A percentile compares a stretch with the other conserved stretches of the same genome.
Evolutionary conservation across 2,888 invertebrate genomes (phyloP).

Genomic region (Eurois occulta): DNA sequence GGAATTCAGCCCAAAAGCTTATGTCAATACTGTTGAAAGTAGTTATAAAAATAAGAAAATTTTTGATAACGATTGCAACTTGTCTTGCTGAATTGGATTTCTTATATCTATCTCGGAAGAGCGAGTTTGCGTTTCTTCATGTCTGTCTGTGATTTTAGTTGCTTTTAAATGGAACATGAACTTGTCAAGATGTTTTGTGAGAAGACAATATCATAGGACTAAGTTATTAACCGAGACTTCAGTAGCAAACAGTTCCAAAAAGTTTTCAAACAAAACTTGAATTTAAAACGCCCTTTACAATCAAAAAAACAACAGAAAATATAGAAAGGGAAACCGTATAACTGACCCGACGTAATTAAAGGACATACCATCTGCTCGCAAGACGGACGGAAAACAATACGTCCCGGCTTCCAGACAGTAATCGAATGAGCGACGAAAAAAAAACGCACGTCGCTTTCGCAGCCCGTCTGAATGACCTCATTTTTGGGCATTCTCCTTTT

Average conservation of each 20-base stretch:
- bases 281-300: constrained; percentile 6
- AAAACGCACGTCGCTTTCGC: constrained; percentile 53
- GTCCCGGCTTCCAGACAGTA: constrained; percentile 59
- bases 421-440: constrained; percentile 62
- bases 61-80: too few species aligned
- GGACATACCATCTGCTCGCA: constrained; percentile 62
- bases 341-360: constrained; percentile 56
- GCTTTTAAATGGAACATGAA: neutral
- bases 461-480: constrained; percentile 61
- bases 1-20: neutral
- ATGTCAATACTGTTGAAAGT: neutral
- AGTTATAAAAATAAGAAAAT: neutral
- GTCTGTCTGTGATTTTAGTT: neutral
- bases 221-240: neutral
- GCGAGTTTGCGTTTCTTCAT: neutral
- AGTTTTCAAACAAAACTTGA: neutral
- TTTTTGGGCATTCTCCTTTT: constrained; percentile 50
- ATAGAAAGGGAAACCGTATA: constrained; percentile 39
- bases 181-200: neutral
- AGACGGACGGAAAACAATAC: constrained; percentile 60
- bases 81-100: neutral
- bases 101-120: neutral
- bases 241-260: neutral
- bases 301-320: constrained; percentile 14
- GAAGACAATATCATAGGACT: neutral